Evolutionary conservation across 2,888 invertebrate species (phyloP).

Genomic region (Phyllotreta cruciferae): DNA sequence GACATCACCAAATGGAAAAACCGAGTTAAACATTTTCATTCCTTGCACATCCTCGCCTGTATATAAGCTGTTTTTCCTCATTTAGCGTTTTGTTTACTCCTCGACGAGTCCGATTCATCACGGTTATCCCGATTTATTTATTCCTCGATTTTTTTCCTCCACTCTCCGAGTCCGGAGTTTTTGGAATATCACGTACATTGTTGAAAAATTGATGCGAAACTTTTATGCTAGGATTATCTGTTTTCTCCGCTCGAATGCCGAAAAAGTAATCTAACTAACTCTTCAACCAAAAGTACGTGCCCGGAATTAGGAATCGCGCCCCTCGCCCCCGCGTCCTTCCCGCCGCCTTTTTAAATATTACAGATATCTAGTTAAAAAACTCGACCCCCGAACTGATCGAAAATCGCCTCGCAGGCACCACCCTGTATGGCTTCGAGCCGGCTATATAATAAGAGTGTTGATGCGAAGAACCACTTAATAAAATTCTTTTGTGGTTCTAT

Average conservation of each 20-base stretch:
- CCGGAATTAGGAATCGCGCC: conserved; percentile 42
- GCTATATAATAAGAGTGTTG: too few species aligned
- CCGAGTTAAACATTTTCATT: too few species aligned
- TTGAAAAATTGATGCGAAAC: conserved; percentile 31
- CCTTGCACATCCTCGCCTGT: too few species aligned
- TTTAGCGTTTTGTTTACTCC: too few species aligned
- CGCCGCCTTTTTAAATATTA: too few species aligned
- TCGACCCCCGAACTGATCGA: not conserved
- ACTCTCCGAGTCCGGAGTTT: not conserved
- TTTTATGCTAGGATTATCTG: conserved; percentile 38
- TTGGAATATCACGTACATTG: conserved; percentile 27
- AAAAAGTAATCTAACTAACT: conserved; percentile 50
- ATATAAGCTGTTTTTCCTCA: too few species aligned
- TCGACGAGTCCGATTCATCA: conserved; percentile 1
- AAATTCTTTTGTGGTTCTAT: conserved; percentile 27
- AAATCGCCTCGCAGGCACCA: too few species aligned
- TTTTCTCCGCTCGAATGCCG: conserved; percentile 33
- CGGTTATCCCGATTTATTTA: conserved; percentile 1
- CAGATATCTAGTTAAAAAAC: conserved; percentile 12
- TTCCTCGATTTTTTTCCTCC: too few species aligned
- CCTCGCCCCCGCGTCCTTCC: conserved; percentile 3
- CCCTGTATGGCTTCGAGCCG: too few species aligned
- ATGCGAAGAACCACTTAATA: conserved; percentile 24
- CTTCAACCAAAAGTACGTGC: conserved; percentile 49
- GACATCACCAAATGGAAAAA: too few species aligned